Evolutionary conservation across 1,140 invertebrate genomes (phyloP), one percentile per base, ranked within the genome.

Genomic region (Bactericera cockerelli): DNA sequence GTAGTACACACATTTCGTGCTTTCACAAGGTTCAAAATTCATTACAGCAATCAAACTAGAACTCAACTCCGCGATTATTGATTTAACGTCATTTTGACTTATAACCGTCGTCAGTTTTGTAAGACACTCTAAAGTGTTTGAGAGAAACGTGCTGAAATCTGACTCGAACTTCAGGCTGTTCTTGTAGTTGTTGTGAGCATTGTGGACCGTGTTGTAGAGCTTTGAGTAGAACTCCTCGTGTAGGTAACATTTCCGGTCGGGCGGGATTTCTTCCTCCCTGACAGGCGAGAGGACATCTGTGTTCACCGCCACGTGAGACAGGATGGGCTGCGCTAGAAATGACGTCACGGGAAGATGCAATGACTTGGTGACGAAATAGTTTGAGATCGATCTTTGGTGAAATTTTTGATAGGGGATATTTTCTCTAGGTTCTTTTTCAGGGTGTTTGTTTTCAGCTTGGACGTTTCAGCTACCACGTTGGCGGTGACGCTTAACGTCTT

Each of bases 381-480:
- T 16, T 31, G 28, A 13, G 19, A 10, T 49, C n/a, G n/a, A 49
- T 49, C 42, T 49, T 49, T 49, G 3, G 22, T 31, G 28, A 31
- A 31, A 13, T 31, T 49, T n/a, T 49, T 49, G 19, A 49, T 16
- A 4, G 42, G 42, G 3, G 22, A 19, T 49, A 19, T 49, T 49
- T 49, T 49, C 42, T 49, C 42, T n/a, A 49, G 22, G 22, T 49
- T 49, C 22, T 49, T 49, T 49, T 49, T 49, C 42, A 49, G 22
- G 3, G 42, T 49, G 42, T 49, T 49, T n/a, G 42, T 49, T 49
- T n/a, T 49, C 4, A 49, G 3, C 22, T 49, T 49, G 3, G n/a
- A 10, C 8, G 42, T 6, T 19, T 49, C 42, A 8, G 8, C n/a
- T 4, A 49, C 19, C 3, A 49, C 19, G 19, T 49, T 49, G 3